phyloP scores from a whole-genome alignment of 2,113 vertebrate genomes.

The Odocoileus hemionus region DNA sequence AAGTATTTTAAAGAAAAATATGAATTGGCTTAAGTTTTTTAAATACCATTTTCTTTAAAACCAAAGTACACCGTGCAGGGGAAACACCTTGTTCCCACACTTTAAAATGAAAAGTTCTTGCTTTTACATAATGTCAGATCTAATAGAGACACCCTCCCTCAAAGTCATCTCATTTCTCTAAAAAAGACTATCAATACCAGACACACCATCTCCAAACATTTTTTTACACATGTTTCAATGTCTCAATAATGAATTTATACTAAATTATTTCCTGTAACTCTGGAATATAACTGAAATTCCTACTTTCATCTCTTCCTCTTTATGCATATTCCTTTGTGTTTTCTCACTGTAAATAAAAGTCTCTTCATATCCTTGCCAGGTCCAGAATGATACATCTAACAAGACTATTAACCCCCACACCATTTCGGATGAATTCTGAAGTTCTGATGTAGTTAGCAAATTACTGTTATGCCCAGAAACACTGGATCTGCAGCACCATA shows the following conservation, averaged over 20 bases:
- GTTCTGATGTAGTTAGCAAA: background rate
- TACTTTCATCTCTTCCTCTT: background rate
- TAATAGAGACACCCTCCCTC: background rate
- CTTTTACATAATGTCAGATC: constrained; percentile 54
- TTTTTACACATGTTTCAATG: background rate
- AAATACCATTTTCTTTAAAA: constrained; percentile 24
- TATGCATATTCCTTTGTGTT: constrained; percentile 1
- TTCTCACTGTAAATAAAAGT: background rate
- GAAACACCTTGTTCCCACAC: constrained; percentile 57
- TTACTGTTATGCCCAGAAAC: background rate
- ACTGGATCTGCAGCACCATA: background rate
- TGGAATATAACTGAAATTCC: constrained; percentile 16
- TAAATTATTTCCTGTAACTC: background rate
- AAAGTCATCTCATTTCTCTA: constrained; percentile 18
- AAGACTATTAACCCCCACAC: background rate
- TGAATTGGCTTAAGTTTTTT: background rate
- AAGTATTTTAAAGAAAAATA: constrained; percentile 33
- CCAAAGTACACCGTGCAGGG: constrained; percentile 10
- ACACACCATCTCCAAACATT: background rate
- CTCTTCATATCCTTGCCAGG: constrained; percentile 3
- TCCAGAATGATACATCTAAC: background rate
- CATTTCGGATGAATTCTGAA: background rate
- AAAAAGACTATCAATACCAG: background rate
- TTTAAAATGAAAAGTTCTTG: constrained; percentile 56
- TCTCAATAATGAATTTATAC: background rate